Conservation (phyloP, 1,140 invertebrate species). For the Liolophura sinensis region DNA sequence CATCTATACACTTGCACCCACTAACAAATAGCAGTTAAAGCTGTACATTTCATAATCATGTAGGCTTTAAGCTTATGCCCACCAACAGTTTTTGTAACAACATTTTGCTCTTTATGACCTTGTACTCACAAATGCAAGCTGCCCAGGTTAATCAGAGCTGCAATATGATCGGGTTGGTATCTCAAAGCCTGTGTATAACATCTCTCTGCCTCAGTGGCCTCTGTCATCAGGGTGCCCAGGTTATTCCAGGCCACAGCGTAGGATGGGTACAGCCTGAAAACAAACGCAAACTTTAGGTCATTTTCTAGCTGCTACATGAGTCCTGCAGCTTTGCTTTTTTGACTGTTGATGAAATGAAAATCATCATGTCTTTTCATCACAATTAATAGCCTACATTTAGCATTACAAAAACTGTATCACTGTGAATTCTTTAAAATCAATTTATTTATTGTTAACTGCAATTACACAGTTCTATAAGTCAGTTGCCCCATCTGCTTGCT, state of each 20-base stretch:
- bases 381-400: background rate
- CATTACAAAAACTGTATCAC: no score
- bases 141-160: constrained; percentile 85
- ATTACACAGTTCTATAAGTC: no score
- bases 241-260: constrained; percentile 90
- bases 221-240: constrained; percentile 76
- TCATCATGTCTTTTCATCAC: background rate
- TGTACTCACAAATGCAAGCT: constrained; percentile 75
- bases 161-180: constrained; percentile 76
- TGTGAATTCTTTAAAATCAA: no score
- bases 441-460: no score
- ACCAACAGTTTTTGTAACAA: constrained; percentile 4
- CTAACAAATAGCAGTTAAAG: no score
- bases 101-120: background rate
- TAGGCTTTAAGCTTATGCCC: no score
- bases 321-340: background rate
- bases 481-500: no score
- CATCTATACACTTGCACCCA: background rate
- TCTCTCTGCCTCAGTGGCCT: constrained; percentile 69
- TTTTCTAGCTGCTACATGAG: background rate
- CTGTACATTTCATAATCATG: no score
- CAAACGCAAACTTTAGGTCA: background rate
- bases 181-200: constrained; percentile 78
- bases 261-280: constrained; percentile 76
- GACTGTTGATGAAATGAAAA: background rate